A percentile compares a stretch with the other conserved stretches of the same genome.
Conservation (phyloP, 2,888 invertebrate species). For the Steinernema hermaphroditum region DNA sequence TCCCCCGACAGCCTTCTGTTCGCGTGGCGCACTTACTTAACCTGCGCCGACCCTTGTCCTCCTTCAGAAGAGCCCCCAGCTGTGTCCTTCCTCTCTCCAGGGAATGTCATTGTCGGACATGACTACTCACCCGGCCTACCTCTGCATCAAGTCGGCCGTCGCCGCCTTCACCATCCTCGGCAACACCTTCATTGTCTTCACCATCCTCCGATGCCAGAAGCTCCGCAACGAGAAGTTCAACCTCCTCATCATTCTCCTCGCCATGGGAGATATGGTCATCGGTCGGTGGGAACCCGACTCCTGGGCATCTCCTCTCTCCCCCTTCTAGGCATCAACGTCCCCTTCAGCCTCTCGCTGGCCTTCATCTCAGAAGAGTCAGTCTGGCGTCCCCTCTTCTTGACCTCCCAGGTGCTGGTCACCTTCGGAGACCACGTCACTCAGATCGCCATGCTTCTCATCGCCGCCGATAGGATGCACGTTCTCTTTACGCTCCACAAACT, state of each 20-base stretch:
- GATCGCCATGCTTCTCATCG: slow-evolving; percentile 6
- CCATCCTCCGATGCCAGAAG: neutral
- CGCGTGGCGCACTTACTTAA: too few relatives aligned
- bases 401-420: neutral
- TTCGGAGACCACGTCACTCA: slow-evolving; percentile 14
- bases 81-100: too few relatives aligned
- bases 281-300: neutral
- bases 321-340: neutral
- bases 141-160: neutral
- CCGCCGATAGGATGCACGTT: neutral
- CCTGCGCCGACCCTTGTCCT: too few relatives aligned
- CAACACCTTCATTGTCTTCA: neutral
- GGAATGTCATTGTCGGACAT: neutral
- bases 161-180: neutral
- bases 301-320: neutral
- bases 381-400: neutral
- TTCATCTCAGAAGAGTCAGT: neutral
- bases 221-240: slow-evolving; percentile 14
- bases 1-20: too few relatives aligned
- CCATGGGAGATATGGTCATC: neutral
- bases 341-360: neutral
- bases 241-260: neutral
- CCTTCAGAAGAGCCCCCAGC: too few relatives aligned
- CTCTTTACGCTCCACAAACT: neutral
- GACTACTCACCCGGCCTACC: neutral